Conservation (phyloP, 1,140 invertebrate genomes). For the Drosophila prosaltans region DNA sequence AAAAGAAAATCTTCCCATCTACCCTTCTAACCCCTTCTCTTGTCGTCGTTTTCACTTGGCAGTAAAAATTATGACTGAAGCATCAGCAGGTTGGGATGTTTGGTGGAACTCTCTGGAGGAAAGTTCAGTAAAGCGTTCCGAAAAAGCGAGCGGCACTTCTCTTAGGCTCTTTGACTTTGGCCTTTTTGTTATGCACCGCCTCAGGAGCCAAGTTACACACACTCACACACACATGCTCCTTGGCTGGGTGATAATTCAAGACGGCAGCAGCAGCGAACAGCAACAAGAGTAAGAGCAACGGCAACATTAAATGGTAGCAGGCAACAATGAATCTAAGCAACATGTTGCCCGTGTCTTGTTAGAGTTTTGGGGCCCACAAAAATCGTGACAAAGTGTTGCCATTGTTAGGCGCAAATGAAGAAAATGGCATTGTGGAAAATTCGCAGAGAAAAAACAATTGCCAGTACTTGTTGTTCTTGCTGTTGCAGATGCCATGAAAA, state of each 20-base stretch:
- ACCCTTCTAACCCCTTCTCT: slow-evolving; percentile 8
- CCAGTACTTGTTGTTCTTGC: slow-evolving; percentile 34
- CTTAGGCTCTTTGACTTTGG: slow-evolving; percentile 31
- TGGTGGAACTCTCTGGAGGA: slow-evolving; percentile 1
- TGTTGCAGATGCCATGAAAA: slow-evolving; percentile 68
- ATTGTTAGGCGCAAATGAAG: slow-evolving; percentile 81
- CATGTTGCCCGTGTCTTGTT: slow-evolving; percentile 77
- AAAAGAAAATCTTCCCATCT: slow-evolving; percentile 45
- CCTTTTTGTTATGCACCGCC: slow-evolving; percentile 78
- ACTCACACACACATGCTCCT: slow-evolving; percentile 49
- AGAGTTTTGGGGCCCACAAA: slow-evolving; percentile 53
- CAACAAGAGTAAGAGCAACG: slow-evolving; percentile 24
- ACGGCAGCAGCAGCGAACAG: slow-evolving; percentile 42
- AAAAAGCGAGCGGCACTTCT: slow-evolving; percentile 26
- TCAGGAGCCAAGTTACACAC: slow-evolving; percentile 74
- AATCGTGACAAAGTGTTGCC: slow-evolving; percentile 80
- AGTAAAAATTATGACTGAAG: slow-evolving; percentile 73
- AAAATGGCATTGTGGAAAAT: slow-evolving; percentile 81
- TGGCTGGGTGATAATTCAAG: slow-evolving; percentile 71
- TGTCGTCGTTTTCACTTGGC: slow-evolving; percentile 36
- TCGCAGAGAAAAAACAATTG: slow-evolving; percentile 71
- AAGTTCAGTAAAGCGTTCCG: slow-evolving; percentile 4
- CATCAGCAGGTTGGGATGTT: slow-evolving; percentile 65
- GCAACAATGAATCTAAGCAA: slow-evolving; percentile 54
- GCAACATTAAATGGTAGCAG: slow-evolving; percentile 77